Evolutionary conservation across 1,140 invertebrate genomes (phyloP), one percentile per base, ranked within the genome.

Genomic region (Trichoplusia ni): DNA sequence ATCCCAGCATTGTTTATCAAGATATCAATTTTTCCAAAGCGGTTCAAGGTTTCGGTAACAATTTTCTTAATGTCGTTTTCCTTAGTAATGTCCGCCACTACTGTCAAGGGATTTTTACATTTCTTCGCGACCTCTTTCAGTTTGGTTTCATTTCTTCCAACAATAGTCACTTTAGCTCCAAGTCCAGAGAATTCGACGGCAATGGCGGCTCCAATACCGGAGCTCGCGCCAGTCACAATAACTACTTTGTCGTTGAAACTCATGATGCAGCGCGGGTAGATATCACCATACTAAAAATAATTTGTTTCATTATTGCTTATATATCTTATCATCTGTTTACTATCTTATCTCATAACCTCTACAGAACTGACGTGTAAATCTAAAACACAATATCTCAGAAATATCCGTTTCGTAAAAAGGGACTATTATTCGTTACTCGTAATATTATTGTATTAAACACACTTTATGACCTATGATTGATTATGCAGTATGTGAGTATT

Each of bases 191-290:
- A 93, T 40, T 94, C 88, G 37, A 95, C 71, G 0, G 95, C 96
- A n/a, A 95, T 94, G 1, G 93, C 94, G 11, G 94, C 93, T 40
- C 96, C 96, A 67, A 98, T 97, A 3, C 97, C 97, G 14, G 95
- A 96, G 79, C 95, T 96, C 0, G 95, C 95, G 44, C 96, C 96
- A 2, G 94, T 95, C 44, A 95, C 92, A n/a, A 95, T 75, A 0
- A 94, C 91, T 5, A 94, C 93, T 90, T 94, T 94, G 7, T 89
- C 91, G 11, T 19, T 13, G n/a, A 69, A 71, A 56, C 38, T 69
- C 69, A 75, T 73, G 21, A 14, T 25, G n/a, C n/a, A n/a, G n/a
- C n/a, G n/a, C n/a, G n/a, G n/a, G n/a, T n/a, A n/a, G n/a, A n/a
- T n/a, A n/a, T n/a, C n/a, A n/a, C n/a, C n/a, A n/a, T n/a, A n/a